Base-by-base conservation (phyloP, 2,113 vertebrate genomes). In the Notechis scutatus region DNA sequence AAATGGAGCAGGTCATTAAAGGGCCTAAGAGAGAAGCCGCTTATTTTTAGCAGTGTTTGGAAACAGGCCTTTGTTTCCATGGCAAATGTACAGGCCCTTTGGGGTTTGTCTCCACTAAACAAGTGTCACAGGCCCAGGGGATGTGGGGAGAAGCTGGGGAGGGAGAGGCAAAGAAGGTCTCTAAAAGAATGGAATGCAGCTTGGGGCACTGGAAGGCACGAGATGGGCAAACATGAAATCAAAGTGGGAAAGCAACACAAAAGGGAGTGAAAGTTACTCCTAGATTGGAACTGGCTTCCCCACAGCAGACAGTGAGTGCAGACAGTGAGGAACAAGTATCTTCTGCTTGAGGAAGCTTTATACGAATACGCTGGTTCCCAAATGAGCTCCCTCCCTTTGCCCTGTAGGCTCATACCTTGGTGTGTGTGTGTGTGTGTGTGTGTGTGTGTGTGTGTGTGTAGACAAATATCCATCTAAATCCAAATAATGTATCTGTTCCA, bases 61-160 rank as follows among this genome's bases (percentile, higher is more conserved):
- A 98, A 98, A 98, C 97, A 97, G 94, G 94, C 95, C 96, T 98
- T 98, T 98, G 97, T 98, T 97, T 97, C 96, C 95, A 89, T 89
- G 93, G 97, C 96, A 95, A 97, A 97, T 94, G 95, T 96, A 94
- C 94, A 94, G 96, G 87, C 94, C 93, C 96, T 96, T 96, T 95
- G 90, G 50, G 96, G 95, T 95, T 34, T 55, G 94, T 87, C 95
- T 92, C 93, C 88, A 52, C 95, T 5, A 0, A 94, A 95, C 94
- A 96, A 95, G 96, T 95, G 95, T 96, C 95, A 93, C 1, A 2
- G 10, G 0, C 94, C 86, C 2, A 1, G 0, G 39, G 95, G 95
- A 89, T 0, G 2, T 92, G 57, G 52, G 91, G 88, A 42, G 20
- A 42, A 81, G 74, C 34, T 20, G 6, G 34, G 34, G 74, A 81